Evolutionary conservation across 1,140 invertebrate species (phyloP), one percentile per base, ranked within the genome.

Genomic region (Pseudomyrmex flavicornis): DNA sequence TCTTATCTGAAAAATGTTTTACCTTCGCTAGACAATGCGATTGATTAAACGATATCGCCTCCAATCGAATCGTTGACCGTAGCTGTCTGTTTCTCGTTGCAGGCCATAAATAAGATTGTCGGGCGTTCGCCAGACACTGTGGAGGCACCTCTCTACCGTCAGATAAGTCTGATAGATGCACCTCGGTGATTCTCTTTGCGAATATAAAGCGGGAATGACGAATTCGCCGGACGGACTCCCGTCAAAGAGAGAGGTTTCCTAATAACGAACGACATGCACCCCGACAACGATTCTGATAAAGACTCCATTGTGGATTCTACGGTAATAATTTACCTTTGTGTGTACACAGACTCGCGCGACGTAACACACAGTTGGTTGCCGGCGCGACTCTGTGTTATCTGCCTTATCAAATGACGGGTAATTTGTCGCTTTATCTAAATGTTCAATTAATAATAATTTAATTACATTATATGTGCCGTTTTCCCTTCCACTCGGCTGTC

Each of bases 121-220:
- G 46, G 56, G 44, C 50, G 20, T 52, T 74, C 48, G 48, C 2
- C 22, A 54, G 48, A 50, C 35, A 35, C 56, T 15, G 59, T 48
- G 17, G 72, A 61, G 22, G 59, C 61, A 54, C 59, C 5, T 35
- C 35, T 17, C n/a, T 20, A 26, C 54, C 15, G 86, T 26, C 83
- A 88, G 87, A 88, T 88, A 88, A 88, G 69, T 70, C 85, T 88
- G 87, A 88, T 88, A 85, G 83, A 88, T 88, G 86, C 82, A 69
- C 87, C 66, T 62, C 50, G 73, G 58, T 72, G 73, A 88, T 88
- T 88, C 75, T 68, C 86, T 48, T 65, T 72, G 82, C 69, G 74
- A 62, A 26, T 68, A 77, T 88, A 85, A 85, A 72, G 66, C 13
- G 52, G 15, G 46, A 72, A 61, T 70, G 76, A 70, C 76, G 76